phyloP scores from a whole-genome alignment of 2,113 vertebrate species.

The Poeciliopsis retropinna region DNA sequence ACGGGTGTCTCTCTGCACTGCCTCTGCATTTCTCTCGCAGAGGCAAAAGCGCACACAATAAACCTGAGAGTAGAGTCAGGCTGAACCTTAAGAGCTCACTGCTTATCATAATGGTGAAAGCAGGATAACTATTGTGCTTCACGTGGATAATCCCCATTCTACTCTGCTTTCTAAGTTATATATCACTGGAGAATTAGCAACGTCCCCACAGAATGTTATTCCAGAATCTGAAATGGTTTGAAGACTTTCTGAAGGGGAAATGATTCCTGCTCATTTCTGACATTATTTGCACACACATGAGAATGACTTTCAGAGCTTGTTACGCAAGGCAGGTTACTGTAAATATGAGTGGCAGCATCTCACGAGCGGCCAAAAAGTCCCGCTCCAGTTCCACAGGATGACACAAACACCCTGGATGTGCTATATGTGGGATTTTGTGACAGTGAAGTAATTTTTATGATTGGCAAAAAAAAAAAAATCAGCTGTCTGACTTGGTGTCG shows the following conservation, averaged over 20 bases:
- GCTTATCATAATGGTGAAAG: not conserved
- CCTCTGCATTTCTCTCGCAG: not conserved
- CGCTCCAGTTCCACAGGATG: not conserved
- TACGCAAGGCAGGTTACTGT: not conserved
- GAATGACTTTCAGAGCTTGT: not conserved
- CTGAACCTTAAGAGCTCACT: not conserved
- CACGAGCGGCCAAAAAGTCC: not conserved
- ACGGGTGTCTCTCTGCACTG: not conserved
- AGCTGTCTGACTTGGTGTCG: too few species aligned
- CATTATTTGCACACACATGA: not conserved
- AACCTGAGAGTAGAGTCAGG: not conserved
- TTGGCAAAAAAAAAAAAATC: not conserved
- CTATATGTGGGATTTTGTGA: not conserved
- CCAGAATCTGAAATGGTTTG: constrained; percentile 10
- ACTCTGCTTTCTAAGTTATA: not conserved
- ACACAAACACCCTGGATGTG: constrained; percentile 5
- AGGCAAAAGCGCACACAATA: not conserved
- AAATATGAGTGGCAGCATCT: not conserved
- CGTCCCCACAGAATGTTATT: constrained; percentile 1
- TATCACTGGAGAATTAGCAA: constrained; percentile 3
- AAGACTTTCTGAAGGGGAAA: not conserved
- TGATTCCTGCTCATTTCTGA: not conserved
- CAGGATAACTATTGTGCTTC: not conserved
- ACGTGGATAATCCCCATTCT: not conserved
- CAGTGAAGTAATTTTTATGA: not conserved